phyloP scores from a whole-genome alignment of 2,113 vertebrate species.

The Eublepharis macularius region DNA sequence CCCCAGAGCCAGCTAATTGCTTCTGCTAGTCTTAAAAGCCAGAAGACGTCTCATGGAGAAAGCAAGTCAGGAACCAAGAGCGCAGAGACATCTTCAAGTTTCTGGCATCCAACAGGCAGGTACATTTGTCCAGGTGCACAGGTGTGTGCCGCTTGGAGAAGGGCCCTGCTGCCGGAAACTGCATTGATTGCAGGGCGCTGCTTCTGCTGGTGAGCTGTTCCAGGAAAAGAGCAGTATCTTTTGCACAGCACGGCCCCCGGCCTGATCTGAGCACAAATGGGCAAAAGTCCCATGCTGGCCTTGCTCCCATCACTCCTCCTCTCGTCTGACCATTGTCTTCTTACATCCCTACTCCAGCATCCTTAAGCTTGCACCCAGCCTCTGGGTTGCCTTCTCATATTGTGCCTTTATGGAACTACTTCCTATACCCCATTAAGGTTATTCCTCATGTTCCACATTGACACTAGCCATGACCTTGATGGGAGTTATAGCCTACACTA shows the following conservation, averaged over 20 bases:
- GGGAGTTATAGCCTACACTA: neutral
- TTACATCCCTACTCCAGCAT: neutral
- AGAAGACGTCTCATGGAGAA: slow-evolving; percentile 31
- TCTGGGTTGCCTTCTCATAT: neutral
- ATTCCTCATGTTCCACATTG: too few relatives aligned
- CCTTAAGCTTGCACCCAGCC: neutral
- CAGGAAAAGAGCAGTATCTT: neutral
- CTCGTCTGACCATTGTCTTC: neutral
- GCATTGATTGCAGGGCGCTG: neutral
- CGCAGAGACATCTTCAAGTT: neutral
- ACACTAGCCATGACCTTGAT: neutral
- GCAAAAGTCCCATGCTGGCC: neutral
- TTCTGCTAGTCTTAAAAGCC: slow-evolving; percentile 52
- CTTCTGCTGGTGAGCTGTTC: neutral
- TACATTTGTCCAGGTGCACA: neutral
- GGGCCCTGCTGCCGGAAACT: neutral
- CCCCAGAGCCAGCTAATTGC: slow-evolving; percentile 44
- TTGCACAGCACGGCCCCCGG: too few relatives aligned
- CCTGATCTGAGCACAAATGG: neutral
- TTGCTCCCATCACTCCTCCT: neutral
- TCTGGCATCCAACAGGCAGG: neutral
- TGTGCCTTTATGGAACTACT: neutral
- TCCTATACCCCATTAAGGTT: neutral
- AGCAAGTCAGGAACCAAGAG: slow-evolving; percentile 23
- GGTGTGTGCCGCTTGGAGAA: neutral